Evolutionary conservation across 2,113 vertebrate species (phyloP).

Genomic region (Clarias batrachus): DNA sequence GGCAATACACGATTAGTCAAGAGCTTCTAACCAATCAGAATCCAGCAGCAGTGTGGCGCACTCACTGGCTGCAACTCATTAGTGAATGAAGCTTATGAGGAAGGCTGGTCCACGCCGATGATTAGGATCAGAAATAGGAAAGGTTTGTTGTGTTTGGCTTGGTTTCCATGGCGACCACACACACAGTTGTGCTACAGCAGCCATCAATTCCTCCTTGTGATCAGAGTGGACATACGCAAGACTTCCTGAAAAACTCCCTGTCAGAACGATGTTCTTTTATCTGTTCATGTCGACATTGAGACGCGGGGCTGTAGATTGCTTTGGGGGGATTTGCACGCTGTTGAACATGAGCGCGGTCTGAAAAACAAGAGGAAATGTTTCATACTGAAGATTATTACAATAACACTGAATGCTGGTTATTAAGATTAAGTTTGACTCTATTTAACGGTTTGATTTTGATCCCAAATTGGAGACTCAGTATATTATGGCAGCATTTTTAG

Average conservation of each 20-base stretch:
- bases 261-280: conserved; percentile 77
- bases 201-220: conserved; percentile 55
- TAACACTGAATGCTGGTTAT: no score
- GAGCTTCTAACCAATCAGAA: background rate
- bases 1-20: background rate
- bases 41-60: background rate
- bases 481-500: background rate
- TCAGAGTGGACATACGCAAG: conserved; percentile 66
- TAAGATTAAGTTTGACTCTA: background rate
- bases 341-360: background rate
- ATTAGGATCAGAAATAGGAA: background rate
- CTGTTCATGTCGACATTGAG: conserved; percentile 55
- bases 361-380: background rate
- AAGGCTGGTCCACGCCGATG: background rate
- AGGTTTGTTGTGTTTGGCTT: background rate
- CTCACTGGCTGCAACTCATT: background rate
- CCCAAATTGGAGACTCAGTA: background rate
- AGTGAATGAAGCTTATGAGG: background rate
- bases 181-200: background rate
- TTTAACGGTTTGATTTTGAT: background rate
- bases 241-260: conserved; percentile 64
- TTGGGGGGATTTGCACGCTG: background rate
- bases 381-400: background rate
- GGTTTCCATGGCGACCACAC: background rate
- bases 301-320: conserved; percentile 51